Evolutionary conservation across 2,797 vertebrate genomes (phyloP).

Genomic region (Antennarius maculatus): DNA sequence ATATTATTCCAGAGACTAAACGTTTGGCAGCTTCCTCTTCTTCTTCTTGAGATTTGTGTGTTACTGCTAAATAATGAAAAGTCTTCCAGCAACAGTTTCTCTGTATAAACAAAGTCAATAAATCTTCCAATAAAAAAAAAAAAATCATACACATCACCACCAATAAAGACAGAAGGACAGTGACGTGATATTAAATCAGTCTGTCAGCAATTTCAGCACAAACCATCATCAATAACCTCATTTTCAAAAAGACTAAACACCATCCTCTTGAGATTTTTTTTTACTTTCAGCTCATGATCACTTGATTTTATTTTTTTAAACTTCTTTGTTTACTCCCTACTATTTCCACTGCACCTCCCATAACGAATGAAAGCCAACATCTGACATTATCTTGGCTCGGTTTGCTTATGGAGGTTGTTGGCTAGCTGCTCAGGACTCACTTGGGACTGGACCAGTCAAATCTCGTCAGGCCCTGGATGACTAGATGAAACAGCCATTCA

Average conservation of each 20-base stretch:
- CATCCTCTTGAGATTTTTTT: slow-evolving; percentile 22
- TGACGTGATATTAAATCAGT: slow-evolving; percentile 17
- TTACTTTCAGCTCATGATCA: slow-evolving; percentile 35
- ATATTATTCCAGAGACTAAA: slow-evolving; percentile 14
- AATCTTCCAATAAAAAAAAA: slow-evolving; percentile 4
- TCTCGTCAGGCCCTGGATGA: slow-evolving; percentile 76
- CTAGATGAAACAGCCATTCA: slow-evolving; percentile 81
- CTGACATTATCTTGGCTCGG: slow-evolving; percentile 57
- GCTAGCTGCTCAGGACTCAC: slow-evolving; percentile 76
- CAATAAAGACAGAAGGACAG: slow-evolving; percentile 9
- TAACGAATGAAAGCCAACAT: slow-evolving; percentile 68
- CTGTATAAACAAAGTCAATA: slow-evolving; percentile 29
- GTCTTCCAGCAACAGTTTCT: slow-evolving; percentile 31
- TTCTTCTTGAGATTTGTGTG: slow-evolving; percentile 7
- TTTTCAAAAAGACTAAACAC: slow-evolving; percentile 23
- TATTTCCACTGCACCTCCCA: slow-evolving; percentile 31
- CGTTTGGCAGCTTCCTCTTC: slow-evolving; percentile 15
- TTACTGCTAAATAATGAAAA: slow-evolving; percentile 46
- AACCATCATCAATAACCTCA: slow-evolving; percentile 25
- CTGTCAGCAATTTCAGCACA: slow-evolving; percentile 15
- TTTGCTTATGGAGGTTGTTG: slow-evolving; percentile 77
- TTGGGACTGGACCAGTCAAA: slow-evolving; percentile 79
- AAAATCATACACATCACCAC: slow-evolving; percentile 16
- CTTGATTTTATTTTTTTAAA: slow-evolving; percentile 5
- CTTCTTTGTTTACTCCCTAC: slow-evolving; percentile 31